Evolutionary conservation across 1,140 invertebrate species (phyloP).

Genomic region (Drosophila nebulosa): DNA sequence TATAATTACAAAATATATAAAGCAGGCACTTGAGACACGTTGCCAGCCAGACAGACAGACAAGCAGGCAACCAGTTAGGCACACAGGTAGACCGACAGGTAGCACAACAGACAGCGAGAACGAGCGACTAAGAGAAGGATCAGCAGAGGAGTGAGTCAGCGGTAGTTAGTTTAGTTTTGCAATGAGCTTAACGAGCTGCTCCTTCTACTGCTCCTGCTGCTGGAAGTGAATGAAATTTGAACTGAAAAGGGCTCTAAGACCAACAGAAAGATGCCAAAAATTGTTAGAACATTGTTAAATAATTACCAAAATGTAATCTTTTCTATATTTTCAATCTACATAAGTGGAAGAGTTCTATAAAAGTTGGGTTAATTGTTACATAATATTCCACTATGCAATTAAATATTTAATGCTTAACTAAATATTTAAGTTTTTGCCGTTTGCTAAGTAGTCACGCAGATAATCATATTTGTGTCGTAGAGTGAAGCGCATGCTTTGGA

Average conservation of each 20-base stretch:
- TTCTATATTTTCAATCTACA: too few species aligned
- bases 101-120: background rate
- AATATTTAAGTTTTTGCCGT: background rate
- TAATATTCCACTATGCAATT: too few species aligned
- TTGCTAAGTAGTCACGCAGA: background rate
- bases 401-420: too few species aligned
- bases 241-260: background rate
- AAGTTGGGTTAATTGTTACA: too few species aligned
- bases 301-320: too few species aligned
- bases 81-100: background rate
- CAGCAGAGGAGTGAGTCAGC: conserved; percentile 2
- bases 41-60: conserved; percentile 35
- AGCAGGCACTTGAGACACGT: conserved; percentile 66
- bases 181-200: background rate
- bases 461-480: conserved; percentile 16
- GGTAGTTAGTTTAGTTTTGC: background rate
- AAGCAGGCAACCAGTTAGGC: conserved; percentile 9
- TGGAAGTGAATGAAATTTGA: background rate
- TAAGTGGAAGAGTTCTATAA: too few species aligned
- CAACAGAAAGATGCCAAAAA: background rate
- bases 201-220: background rate
- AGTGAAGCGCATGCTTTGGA: conserved; percentile 31
- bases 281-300: background rate
- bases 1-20: conserved; percentile 75
- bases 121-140: background rate